phyloP scores from a whole-genome alignment of 2,888 invertebrate species.

The Nomada fabriciana region DNA sequence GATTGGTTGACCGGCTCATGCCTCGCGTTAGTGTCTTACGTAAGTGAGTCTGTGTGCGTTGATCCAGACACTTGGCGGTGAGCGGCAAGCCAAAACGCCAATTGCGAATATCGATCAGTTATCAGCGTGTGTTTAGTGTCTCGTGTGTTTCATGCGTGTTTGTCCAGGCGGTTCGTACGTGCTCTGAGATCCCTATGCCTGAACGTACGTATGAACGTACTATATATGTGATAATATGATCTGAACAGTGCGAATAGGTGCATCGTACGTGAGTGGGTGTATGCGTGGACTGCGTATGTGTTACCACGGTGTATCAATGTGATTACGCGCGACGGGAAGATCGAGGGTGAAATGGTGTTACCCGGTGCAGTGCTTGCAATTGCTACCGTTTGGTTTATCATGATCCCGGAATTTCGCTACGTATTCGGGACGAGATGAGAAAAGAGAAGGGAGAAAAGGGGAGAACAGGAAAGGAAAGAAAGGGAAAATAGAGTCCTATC shows the following conservation, averaged over 20 bases:
- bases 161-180: constrained; percentile 27
- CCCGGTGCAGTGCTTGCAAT: constrained; percentile 51
- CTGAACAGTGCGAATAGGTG: constrained; percentile 2
- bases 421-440: constrained; percentile 31
- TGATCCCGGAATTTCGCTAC: constrained; percentile 54
- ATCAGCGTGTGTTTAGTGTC: constrained; percentile 37
- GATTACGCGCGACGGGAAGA: constrained; percentile 17
- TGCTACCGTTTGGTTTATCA: constrained; percentile 62
- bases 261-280: background rate
- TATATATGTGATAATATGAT: constrained; percentile 35
- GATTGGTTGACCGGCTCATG: constrained; percentile 73
- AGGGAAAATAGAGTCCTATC: background rate
- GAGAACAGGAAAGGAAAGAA: background rate
- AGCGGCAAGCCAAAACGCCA: constrained; percentile 68
- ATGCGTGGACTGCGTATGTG: background rate
- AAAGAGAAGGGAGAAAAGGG: background rate
- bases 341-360: constrained; percentile 22
- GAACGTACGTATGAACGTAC: constrained; percentile 35
- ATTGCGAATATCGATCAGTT: constrained; percentile 63
- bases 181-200: constrained; percentile 36
- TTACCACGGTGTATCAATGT: constrained; percentile 10
- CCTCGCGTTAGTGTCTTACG: constrained; percentile 72
- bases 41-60: constrained; percentile 65
- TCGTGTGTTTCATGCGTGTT: constrained; percentile 13
- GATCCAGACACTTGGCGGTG: constrained; percentile 60